Base-by-base conservation (phyloP, 2,888 invertebrate genomes). In the Agonopterix heracliana region DNA sequence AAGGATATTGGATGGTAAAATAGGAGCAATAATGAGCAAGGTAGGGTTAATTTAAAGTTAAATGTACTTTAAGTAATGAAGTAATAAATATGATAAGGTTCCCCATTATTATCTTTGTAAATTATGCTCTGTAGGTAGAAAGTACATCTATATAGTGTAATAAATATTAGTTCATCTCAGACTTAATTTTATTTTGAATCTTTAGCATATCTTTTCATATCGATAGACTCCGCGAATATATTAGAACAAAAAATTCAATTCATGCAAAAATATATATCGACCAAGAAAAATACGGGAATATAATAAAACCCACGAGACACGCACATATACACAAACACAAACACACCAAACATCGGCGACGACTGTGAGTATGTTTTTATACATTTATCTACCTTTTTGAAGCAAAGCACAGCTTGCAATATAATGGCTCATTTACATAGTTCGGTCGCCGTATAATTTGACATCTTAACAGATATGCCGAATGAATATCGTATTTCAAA, bases 281-380 rank as follows among this genome's bases (percentile, higher is more conserved):
- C 26, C 26, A 26, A 26, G 1, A 3, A 26, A 26, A 26, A 26
- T 26, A 26, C 7, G 26, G 26, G 26, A 26, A 26, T 26, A 26
- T 26, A 26, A 26, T 26, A 26, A 26, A 26, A 26, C 26, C 81
- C 82, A 84, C 84, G 84, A 83, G 84, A 80, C 82, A 64, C 54
- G 57, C 58, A 67, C 57, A 61, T 49, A 51, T 54, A 69, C 61
- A 71, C 65, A 77, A 66, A 74, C 61, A 74, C 66, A 68, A 59
- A 75, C 67, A 75, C 70, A 74, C 71, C 69, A 66, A 80, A 73
- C 64, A 12, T 65, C 81, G 83, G 65, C 68, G 80, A 62, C 50
- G 62, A 73, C 61, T 64, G 87, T 87, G 76, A 87, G 87, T 87
- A 86, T 82, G 26, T 26, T 56, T 50, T 60, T 68, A 52, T 55